Evolutionary conservation across 2,113 vertebrate genomes (phyloP).

Genomic region (Xiphophorus maculatus): DNA sequence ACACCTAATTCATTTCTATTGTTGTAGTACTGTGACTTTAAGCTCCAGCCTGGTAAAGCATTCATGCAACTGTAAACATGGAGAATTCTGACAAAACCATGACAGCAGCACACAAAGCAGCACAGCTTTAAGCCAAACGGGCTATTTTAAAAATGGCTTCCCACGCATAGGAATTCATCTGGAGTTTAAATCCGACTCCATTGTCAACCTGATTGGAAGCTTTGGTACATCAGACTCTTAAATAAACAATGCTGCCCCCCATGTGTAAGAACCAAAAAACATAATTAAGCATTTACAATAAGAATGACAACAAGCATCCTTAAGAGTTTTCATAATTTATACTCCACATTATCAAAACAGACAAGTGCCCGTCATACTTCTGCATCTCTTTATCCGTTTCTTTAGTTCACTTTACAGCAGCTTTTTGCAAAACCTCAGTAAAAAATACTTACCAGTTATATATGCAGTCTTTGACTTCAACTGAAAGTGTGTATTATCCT

Average conservation of each 20-base stretch:
- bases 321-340: constrained; percentile 44
- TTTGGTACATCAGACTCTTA: constrained; percentile 21
- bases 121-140: constrained; percentile 30
- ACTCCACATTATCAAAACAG: constrained; percentile 35
- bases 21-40: not conserved
- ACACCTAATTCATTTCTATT: not conserved
- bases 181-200: constrained; percentile 17
- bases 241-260: constrained; percentile 54
- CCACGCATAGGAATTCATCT: not conserved
- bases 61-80: not conserved
- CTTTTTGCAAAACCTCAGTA: constrained; percentile 4
- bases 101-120: not conserved
- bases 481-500: constrained; percentile 24
- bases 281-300: constrained; percentile 56
- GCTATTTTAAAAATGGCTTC: not conserved
- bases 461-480: constrained; percentile 24
- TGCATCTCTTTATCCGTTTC: constrained; percentile 2
- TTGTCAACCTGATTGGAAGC: constrained; percentile 34
- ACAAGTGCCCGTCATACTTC: constrained; percentile 33
- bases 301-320: constrained; percentile 46
- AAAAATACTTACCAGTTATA: constrained; percentile 9
- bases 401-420: constrained; percentile 8
- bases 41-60: not conserved
- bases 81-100: not conserved
- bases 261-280: constrained; percentile 42